These are phyloP conservation scores for Lasioglossum leucozonium DNA, from an alignment of 2,888 invertebrate genomes.

Conservation along the genomic window DNA sequence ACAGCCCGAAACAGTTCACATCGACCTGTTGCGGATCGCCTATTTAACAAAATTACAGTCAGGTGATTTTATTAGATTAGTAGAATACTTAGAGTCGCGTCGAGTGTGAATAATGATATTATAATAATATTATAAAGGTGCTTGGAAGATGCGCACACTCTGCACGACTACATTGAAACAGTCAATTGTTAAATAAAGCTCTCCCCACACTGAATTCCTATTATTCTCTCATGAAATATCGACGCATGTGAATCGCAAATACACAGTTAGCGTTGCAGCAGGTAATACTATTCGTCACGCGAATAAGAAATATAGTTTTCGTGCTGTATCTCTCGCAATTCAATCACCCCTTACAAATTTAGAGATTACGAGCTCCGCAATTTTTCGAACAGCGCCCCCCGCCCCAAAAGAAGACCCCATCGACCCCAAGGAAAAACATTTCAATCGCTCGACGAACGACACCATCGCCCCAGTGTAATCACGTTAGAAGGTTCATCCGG, in stretches of 20 bases:
- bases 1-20: neutral
- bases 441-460: neutral
- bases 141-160: neutral
- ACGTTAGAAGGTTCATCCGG: neutral
- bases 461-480: neutral
- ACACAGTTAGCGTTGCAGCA: neutral
- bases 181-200: neutral
- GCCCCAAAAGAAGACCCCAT: neutral
- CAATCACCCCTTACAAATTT: neutral
- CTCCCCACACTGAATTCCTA: neutral
- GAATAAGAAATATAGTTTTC: neutral
- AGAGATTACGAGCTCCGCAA: neutral
- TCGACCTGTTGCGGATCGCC: neutral
- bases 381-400: neutral
- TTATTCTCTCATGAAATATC: neutral
- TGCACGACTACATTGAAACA: neutral
- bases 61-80: neutral
- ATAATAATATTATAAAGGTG: neutral
- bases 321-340: neutral
- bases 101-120: neutral
- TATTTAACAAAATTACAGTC: neutral
- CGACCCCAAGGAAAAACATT: neutral
- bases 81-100: neutral
- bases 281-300: neutral
- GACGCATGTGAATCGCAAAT: neutral